These are phyloP conservation scores for Catharus bicknelli DNA, from an alignment of 2,113 vertebrate species.

Conservation along the genomic window DNA sequence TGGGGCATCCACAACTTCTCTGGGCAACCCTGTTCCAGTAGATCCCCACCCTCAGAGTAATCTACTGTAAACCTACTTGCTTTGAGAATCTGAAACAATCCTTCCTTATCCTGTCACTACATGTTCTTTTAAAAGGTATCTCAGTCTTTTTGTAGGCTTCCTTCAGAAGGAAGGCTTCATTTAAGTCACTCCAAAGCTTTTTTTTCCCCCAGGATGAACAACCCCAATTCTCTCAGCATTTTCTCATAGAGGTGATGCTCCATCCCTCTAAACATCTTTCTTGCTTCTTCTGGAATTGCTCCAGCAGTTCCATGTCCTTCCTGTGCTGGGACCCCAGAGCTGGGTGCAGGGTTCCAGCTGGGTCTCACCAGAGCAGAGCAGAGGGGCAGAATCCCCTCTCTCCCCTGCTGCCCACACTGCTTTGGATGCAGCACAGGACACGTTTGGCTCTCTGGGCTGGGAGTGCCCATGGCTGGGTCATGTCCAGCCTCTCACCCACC, in stretches of 20 bases:
- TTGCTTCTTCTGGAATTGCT: fast-evolving
- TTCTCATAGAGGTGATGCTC: fast-evolving
- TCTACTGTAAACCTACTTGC: background rate
- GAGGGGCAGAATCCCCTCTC: background rate
- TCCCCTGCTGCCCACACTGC: too few species aligned
- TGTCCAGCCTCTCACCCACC: background rate
- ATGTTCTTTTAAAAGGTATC: background rate
- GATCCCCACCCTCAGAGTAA: background rate
- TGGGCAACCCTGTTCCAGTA: background rate
- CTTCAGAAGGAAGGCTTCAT: background rate
- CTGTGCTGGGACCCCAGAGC: background rate
- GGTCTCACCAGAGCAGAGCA: background rate
- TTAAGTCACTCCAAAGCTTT: background rate
- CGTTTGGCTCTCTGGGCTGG: background rate
- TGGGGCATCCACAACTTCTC: background rate
- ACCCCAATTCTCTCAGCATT: background rate
- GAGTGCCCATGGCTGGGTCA: background rate
- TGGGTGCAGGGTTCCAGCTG: background rate
- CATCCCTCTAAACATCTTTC: fast-evolving
- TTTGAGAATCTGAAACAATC: background rate
- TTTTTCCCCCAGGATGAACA: background rate
- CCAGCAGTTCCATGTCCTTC: fast-evolving
- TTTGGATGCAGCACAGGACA: background rate
- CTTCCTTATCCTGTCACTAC: background rate
- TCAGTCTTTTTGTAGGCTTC: background rate